A percentile compares a stretch with the other conserved stretches of the same genome.
These are phyloP conservation scores for Maniola hyperantus DNA, from an alignment of 2,888 invertebrate genomes.

Conservation along the genomic window DNA sequence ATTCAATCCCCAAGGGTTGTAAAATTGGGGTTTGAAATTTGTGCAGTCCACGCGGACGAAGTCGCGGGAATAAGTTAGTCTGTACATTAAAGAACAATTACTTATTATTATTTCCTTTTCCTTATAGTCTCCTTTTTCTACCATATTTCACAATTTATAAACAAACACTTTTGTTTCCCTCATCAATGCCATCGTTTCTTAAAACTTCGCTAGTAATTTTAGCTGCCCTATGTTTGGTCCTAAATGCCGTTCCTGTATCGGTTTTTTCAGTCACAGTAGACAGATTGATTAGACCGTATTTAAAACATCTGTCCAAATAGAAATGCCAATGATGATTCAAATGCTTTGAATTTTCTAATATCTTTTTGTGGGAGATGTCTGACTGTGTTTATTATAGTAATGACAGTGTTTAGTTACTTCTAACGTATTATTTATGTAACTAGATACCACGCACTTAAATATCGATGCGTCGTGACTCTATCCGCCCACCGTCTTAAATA, in stretches of 20 bases:
- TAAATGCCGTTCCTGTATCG: too few relatives aligned
- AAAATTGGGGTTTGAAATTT: too few relatives aligned
- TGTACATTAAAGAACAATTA: not conserved
- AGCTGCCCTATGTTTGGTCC: too few relatives aligned
- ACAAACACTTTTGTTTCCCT: not conserved
- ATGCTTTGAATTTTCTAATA: too few relatives aligned
- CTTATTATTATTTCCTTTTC: not conserved
- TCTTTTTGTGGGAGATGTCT: not conserved
- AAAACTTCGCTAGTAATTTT: not conserved
- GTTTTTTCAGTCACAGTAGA: too few relatives aligned
- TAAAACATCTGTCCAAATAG: too few relatives aligned
- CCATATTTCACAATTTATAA: not conserved
- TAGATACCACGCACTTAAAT: conserved; percentile 15
- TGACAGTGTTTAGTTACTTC: conserved; percentile 7
- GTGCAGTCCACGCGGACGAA: too few relatives aligned
- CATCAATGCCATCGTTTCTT: not conserved
- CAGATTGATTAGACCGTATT: too few relatives aligned
- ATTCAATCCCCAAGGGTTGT: too few relatives aligned
- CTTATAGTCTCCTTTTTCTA: not conserved
- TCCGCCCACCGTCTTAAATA: conserved; percentile 25
- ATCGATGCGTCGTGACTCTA: conserved; percentile 19
- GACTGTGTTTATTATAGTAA: not conserved
- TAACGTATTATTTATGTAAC: conserved; percentile 12
- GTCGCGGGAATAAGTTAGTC: too few relatives aligned
- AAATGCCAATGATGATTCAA: too few relatives aligned